Conservation (phyloP, 2,797 vertebrate genomes). For the Cheirogaleus major region DNA sequence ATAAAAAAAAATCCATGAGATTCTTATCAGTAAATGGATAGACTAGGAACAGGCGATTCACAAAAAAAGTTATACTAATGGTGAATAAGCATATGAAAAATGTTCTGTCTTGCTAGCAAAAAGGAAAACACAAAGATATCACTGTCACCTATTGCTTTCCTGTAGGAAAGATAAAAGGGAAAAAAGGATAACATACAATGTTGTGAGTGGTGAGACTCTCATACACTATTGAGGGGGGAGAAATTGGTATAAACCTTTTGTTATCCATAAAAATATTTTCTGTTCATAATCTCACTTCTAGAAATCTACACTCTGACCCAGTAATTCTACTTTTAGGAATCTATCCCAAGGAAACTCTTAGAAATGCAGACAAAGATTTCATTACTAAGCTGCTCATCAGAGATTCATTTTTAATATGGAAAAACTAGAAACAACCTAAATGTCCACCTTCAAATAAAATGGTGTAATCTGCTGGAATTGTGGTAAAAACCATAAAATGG, state of each 20-base stretch:
- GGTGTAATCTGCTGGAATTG: not conserved
- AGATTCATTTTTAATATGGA: conserved; percentile 43
- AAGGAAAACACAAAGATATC: not conserved
- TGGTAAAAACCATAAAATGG: conserved; percentile 18
- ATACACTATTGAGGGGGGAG: not conserved
- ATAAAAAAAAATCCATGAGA: conserved; percentile 20
- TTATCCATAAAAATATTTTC: conserved; percentile 9
- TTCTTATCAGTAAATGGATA: conserved; percentile 25
- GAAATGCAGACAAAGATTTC: conserved; percentile 43
- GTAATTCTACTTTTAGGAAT: conserved; percentile 23
- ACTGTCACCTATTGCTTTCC: not conserved
- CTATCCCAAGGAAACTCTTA: not conserved
- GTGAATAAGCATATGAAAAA: conserved; percentile 6
- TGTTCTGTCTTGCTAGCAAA: not conserved
- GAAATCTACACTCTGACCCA: not conserved
- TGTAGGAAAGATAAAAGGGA: not conserved
- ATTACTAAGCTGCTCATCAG: conserved; percentile 13
- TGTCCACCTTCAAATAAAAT: conserved; percentile 32
- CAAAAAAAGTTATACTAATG: not conserved
- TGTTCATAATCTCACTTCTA: not conserved
- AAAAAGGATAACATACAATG: not conserved
- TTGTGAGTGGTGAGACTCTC: not conserved
- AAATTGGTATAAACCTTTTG: not conserved
- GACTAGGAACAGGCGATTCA: not conserved
- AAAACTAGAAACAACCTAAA: conserved; percentile 36